These are phyloP conservation scores for Trididemnum nubilum DNA, from an alignment of 23 tunicate species.

Conservation along the genomic window DNA sequence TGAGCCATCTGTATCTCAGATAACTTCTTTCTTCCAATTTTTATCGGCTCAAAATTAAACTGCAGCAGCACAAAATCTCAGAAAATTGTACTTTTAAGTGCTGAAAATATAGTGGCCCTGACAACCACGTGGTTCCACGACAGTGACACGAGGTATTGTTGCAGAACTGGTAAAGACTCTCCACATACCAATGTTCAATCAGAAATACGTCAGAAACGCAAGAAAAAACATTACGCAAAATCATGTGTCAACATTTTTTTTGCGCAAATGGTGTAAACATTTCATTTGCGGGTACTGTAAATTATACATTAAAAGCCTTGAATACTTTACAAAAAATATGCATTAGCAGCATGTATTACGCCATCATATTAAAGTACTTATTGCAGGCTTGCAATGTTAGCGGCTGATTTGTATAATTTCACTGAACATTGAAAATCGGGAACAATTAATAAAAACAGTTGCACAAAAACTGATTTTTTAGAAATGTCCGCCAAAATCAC, in stretches of 20 bases:
- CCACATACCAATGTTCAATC: constrained; percentile 6
- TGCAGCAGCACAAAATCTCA: background rate
- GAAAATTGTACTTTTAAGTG: background rate
- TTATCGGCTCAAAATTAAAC: background rate
- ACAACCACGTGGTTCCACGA: constrained; percentile 4
- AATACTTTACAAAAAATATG: too few species aligned
- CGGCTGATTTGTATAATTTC: too few species aligned
- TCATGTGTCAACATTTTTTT: constrained; percentile 7
- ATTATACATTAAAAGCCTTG: too few species aligned
- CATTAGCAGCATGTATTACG: too few species aligned
- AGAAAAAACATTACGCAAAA: background rate
- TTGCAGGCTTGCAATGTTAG: too few species aligned
- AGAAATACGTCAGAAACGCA: constrained; percentile 2
- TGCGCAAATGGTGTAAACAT: constrained; percentile 2
- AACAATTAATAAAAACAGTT: too few species aligned
- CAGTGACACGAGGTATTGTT: background rate
- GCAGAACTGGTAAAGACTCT: constrained; percentile 4
- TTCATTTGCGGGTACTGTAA: too few species aligned
- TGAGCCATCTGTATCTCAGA: constrained; percentile 18
- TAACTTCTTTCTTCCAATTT: constrained; percentile 15
- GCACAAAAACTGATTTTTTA: too few species aligned
- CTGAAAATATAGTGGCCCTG: background rate
- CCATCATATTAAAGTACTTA: too few species aligned
- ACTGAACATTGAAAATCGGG: too few species aligned
- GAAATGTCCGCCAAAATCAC: too few species aligned